phyloP scores from a whole-genome alignment of 2,113 vertebrate genomes.

The Cinclus cinclus region DNA sequence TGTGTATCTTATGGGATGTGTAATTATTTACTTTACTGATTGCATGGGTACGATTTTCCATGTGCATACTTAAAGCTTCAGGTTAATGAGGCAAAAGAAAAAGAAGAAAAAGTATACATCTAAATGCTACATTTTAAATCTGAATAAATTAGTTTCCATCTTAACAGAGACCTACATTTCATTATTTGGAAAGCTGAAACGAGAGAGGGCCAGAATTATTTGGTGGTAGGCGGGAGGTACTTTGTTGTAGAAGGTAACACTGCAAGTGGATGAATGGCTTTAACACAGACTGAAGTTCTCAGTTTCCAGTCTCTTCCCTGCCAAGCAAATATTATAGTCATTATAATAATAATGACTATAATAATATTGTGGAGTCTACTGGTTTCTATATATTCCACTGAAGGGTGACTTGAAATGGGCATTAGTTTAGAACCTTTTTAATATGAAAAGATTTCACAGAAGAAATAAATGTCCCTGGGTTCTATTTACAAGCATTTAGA shows the following conservation, averaged over 20 bases:
- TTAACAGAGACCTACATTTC: not conserved
- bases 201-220: not conserved
- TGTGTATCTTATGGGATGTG: not conserved
- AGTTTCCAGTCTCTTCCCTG: not conserved
- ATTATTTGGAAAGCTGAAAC: not conserved
- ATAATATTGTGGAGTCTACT: not conserved
- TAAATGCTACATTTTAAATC: not conserved
- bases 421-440: not conserved
- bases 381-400: not conserved
- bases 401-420: not conserved
- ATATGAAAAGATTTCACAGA: not conserved
- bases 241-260: not conserved
- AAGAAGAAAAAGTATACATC: not conserved
- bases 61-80: not conserved
- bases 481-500: not conserved
- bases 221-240: rapidly evolving
- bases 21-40: not conserved
- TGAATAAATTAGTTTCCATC: not conserved
- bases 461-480: not conserved
- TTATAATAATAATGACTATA: not conserved
- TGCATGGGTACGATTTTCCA: not conserved
- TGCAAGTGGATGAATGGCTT: not conserved
- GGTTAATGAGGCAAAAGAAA: not conserved
- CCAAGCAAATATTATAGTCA: not conserved
- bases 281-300: not conserved